Evolutionary conservation across 2,888 invertebrate species (phyloP).

Genomic region (Ecdyonurus torrentis): DNA sequence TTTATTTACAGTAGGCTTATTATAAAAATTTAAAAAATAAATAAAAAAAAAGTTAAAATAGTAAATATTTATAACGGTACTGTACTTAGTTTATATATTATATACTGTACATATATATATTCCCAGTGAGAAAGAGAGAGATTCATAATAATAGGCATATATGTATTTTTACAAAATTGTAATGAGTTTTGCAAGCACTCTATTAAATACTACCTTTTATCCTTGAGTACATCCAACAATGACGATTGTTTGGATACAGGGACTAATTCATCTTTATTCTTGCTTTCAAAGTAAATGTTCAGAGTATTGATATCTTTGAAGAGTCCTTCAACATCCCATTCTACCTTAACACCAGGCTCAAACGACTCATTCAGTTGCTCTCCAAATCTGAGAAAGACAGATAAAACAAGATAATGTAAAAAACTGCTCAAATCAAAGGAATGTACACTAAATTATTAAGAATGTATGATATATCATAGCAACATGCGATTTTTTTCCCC

Average conservation of each 20-base stretch:
- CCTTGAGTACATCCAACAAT: constrained; percentile 39
- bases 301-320: constrained; percentile 39
- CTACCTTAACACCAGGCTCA: constrained; percentile 35
- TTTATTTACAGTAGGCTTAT: too few species aligned
- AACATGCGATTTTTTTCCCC: too few species aligned
- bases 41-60: too few species aligned
- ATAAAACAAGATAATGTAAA: constrained; percentile 10
- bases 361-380: constrained; percentile 50
- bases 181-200: too few species aligned
- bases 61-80: too few species aligned
- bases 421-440: neutral
- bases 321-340: constrained; percentile 50
- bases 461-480: neutral
- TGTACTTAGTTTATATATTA: too few species aligned
- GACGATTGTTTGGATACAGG: constrained; percentile 36
- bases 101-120: too few species aligned
- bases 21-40: too few species aligned
- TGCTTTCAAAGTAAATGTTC: constrained; percentile 58
- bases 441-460: neutral
- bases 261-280: constrained; percentile 38
- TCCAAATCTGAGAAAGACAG: constrained; percentile 39
- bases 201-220: constrained; percentile 40
- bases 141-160: too few species aligned
- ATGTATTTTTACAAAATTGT: too few species aligned
- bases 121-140: too few species aligned